Conservation (phyloP, 2,797 vertebrate species). For the Enteromius thamalakanensis region DNA sequence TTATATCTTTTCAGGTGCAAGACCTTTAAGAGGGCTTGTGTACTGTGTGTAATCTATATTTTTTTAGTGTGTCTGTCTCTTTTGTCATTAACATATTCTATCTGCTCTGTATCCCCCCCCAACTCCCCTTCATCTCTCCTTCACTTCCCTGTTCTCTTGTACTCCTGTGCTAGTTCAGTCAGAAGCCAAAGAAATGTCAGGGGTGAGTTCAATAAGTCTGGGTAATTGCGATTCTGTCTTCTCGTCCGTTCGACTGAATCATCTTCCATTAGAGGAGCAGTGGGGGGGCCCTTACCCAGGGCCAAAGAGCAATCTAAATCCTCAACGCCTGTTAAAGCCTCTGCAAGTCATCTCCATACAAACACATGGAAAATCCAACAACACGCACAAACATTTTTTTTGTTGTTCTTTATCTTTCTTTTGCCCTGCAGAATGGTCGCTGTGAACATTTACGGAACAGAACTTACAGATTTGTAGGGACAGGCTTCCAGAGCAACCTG, state of each 20-base stretch:
- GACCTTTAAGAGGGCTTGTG: not conserved
- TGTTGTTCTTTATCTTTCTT: slow-evolving; percentile 17
- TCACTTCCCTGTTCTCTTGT: slow-evolving; percentile 24
- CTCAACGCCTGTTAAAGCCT: slow-evolving; percentile 52
- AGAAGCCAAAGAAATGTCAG: slow-evolving; percentile 59
- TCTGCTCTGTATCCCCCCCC: not conserved
- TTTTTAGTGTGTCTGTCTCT: not conserved
- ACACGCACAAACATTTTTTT: slow-evolving; percentile 24
- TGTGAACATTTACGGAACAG: not conserved
- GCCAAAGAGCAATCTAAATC: slow-evolving; percentile 60
- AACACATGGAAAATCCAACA: slow-evolving; percentile 8
- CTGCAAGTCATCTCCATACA: slow-evolving; percentile 47
- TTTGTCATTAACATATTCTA: slow-evolving; percentile 25
- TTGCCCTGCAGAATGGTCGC: not conserved
- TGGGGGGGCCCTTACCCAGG: slow-evolving; percentile 52
- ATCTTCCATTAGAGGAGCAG: slow-evolving; percentile 58
- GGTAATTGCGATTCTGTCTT: slow-evolving; percentile 62
- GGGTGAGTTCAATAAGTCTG: slow-evolving; percentile 59
- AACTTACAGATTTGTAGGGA: not conserved
- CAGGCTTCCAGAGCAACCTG: not conserved
- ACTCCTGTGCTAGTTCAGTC: slow-evolving; percentile 46
- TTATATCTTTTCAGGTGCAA: slow-evolving; percentile 21
- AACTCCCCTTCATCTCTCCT: slow-evolving; percentile 16
- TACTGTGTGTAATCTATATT: not conserved
- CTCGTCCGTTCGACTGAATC: slow-evolving; percentile 59